Conservation (phyloP, 2,113 vertebrate species). For the Calidris pygmaea region DNA sequence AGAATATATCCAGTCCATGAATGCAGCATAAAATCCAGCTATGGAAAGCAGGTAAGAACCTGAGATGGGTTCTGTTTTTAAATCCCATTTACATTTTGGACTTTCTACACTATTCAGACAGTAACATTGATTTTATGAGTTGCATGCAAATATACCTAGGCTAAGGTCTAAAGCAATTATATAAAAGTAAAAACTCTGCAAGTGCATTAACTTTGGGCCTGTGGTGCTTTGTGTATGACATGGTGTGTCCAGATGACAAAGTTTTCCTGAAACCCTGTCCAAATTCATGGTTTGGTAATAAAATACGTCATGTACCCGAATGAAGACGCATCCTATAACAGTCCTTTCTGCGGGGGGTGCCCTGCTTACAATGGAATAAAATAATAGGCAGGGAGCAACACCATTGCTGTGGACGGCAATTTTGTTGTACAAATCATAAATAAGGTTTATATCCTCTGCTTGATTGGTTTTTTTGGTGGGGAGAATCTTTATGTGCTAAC, state of each 20-base stretch:
- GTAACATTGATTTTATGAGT: not conserved
- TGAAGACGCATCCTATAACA: not conserved
- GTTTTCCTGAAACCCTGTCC: not conserved
- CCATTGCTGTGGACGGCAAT: not conserved
- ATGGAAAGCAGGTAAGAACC: not conserved
- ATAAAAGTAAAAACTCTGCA: not conserved
- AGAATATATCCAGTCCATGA: not conserved
- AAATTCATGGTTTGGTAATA: not conserved
- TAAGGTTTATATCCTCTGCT: not conserved
- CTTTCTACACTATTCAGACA: not conserved
- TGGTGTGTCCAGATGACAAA: not conserved
- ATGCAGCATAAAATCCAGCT: not conserved
- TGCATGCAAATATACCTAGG: not conserved
- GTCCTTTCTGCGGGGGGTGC: rapidly evolving
- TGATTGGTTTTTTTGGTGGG: not conserved
- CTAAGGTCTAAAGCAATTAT: not conserved
- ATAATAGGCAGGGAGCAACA: not conserved
- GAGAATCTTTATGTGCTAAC: not conserved
- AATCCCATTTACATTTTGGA: not conserved
- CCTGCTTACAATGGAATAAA: not conserved
- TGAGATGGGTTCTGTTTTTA: not conserved
- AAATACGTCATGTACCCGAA: not conserved
- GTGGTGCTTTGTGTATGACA: not conserved
- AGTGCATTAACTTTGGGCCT: not conserved
- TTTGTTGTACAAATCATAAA: not conserved